Percentiles rank a stretch among this genome's conserved stretches.
These are phyloP conservation scores for Drosophila kuntzei DNA, from an alignment of 2,888 invertebrate species.

Conservation along the genomic window DNA sequence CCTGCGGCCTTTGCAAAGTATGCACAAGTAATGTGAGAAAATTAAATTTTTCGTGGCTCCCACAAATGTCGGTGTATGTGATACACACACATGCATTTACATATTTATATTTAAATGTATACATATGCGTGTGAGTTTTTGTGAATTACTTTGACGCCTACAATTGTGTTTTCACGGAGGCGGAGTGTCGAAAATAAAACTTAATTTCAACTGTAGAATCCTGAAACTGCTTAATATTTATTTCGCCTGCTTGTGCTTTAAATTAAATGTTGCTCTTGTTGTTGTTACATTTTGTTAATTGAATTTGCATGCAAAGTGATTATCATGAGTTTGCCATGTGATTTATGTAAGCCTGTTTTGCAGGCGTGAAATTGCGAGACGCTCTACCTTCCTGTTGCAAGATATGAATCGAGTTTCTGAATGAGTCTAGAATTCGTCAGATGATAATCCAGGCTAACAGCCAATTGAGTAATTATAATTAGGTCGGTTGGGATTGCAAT, in stretches of 20 bases:
- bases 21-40: slow-evolving; percentile 80
- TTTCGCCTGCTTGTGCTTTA: slow-evolving; percentile 30
- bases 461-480: neutral
- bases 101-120: neutral
- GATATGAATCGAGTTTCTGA: neutral
- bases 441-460: neutral
- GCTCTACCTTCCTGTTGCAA: neutral
- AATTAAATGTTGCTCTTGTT: slow-evolving; percentile 64
- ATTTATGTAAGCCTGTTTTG: slow-evolving; percentile 55
- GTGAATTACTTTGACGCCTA: slow-evolving; percentile 55
- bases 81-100: neutral
- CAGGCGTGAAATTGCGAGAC: slow-evolving; percentile 10
- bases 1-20: slow-evolving; percentile 71
- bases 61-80: slow-evolving; percentile 51
- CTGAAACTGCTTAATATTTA: slow-evolving; percentile 28
- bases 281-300: slow-evolving; percentile 64
- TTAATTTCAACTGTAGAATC: slow-evolving; percentile 52
- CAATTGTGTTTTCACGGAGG: slow-evolving; percentile 14
- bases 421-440: neutral
- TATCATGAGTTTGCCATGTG: slow-evolving; percentile 67
- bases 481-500: neutral
- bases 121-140: slow-evolving; percentile 23
- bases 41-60: slow-evolving; percentile 75
- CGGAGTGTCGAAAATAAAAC: slow-evolving; percentile 62
- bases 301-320: slow-evolving; percentile 64